phyloP scores from a whole-genome alignment of 2,113 vertebrate genomes.

The Pterocles orientalis region DNA sequence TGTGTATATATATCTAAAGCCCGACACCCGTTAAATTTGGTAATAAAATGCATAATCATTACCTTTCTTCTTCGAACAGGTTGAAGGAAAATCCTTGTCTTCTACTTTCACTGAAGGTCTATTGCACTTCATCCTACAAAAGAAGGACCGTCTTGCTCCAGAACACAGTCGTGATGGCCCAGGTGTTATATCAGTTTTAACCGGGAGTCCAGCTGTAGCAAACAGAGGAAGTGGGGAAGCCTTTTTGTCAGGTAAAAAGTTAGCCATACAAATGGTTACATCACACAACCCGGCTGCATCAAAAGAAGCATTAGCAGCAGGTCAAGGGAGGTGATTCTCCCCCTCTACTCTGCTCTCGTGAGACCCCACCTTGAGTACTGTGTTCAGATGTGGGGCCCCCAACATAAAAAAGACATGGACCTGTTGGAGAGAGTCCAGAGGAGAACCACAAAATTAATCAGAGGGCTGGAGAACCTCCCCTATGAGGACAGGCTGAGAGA shows the following conservation, averaged over 20 bases:
- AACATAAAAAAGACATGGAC: too few relatives aligned
- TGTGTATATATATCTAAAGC: too few relatives aligned
- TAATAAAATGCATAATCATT: not conserved
- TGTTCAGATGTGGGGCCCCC: too few relatives aligned
- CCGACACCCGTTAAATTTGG: not conserved
- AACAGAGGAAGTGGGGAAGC: not conserved
- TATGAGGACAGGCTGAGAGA: too few relatives aligned
- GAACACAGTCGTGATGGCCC: slow-evolving; percentile 94
- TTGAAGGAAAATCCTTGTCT: slow-evolving; percentile 97
- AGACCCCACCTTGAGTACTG: too few relatives aligned
- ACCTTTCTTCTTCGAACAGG: slow-evolving; percentile 99
- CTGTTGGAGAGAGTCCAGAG: too few relatives aligned
- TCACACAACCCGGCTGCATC: not conserved
- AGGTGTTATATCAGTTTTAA: slow-evolving; percentile 96
- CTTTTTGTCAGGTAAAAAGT: not conserved
- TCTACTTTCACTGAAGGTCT: slow-evolving; percentile 96
- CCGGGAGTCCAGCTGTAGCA: slow-evolving; percentile 90
- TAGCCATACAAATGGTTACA: not conserved
- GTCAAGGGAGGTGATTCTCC: too few relatives aligned
- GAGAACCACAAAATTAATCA: too few relatives aligned
- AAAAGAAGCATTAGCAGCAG: too few relatives aligned
- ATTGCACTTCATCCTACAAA: slow-evolving; percentile 99
- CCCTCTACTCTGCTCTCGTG: too few relatives aligned
- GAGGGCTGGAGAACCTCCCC: too few relatives aligned
- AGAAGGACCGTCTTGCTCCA: slow-evolving; percentile 95